Evolutionary conservation across 2,888 invertebrate species (phyloP), one percentile per base, ranked within the genome.

Genomic region (Philaethria dido): DNA sequence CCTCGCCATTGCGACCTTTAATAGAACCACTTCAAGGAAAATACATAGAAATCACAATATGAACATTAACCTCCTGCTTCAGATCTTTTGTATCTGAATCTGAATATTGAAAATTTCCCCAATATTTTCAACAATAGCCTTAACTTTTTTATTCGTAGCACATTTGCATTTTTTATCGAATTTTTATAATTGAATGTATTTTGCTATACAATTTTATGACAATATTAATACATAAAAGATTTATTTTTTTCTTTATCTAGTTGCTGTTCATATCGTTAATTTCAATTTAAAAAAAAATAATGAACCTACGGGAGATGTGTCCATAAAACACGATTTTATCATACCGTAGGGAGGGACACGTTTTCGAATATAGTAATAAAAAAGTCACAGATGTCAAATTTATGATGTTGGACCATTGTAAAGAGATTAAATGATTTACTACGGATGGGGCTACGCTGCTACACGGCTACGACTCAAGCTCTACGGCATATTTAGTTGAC

Each of bases 341-440:
- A 88, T 87, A 81, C 92, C 90, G 81, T 83, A 73, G 91, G 91
- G 91, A 92, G 88, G 81, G 83, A 84, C 89, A 87, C 88, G 88
- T 87, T 87, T 89, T 87, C 88, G 88, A 89, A 89, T 90, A 90
- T 88, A 86, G 91, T 89, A 88, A 90, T 92, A 92, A 92, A 92
- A 91, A 92, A 91, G 88, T 91, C 91, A 87, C 91, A 91, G 89
- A 91, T 92, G 92, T 91, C 89, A 89, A 90, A 92, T 92, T 92
- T 92, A 92, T 92, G 89, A 89, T 86, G 82, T 84, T 76, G 87
- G 87, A 87, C 89, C 89, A 90, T 89, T 91, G 91, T 88, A 89
- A 89, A 91, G 88, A 89, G 91, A 92, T 92, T 92, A 91, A 91
- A 91, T 89, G 89, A 90, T 92, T 92, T 91, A 92, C 83, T 86